Evolutionary conservation across 2,797 vertebrate genomes (phyloP), one percentile per base, ranked within the genome.

Genomic region (Myotis vivesi): DNA sequence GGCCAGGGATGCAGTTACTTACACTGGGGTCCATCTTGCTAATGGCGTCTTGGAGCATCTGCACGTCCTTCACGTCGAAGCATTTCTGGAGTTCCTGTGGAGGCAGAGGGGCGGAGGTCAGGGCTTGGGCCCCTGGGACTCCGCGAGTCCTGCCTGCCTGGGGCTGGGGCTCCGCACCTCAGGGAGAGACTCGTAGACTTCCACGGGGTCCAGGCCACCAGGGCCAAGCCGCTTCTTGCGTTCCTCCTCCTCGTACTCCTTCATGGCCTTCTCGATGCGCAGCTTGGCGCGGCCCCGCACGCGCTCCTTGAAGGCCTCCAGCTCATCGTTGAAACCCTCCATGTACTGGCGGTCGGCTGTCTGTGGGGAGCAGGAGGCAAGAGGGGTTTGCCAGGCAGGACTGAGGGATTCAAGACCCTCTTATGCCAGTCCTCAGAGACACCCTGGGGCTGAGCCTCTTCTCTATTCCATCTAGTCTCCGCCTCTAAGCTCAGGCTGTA

Each of bases 231-330:
- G 98, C 49, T 99, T 99, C 97, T 98, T 98, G 57, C 98, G 92
- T 93, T 99, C 99, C 92, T 99, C 99, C 30, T 99, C 99, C 97
- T 99, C 99, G 0, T 98, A 98, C 33, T 99, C 99, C 92, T 98
- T 98, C 98, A 99, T 97, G 7, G 99, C 99, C 91, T 99, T 99
- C 93, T 99, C 99, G 2, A 99, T 98, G 7, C 98, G 98, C 7
- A 97, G 97, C 97, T 98, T 98, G 0, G 99, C 99, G 0, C 99
- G 98, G 71, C 98, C 98, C 0, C 98, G 97, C 22, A 99, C 98
- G 0, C 99, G 97, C 69, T 98, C 98, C 96, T 99, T 99, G 97
- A 99, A 99, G 19, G 98, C 97, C 81, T 99, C 98, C 97, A 99
- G 98, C 96, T 99, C 99, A 0, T 98, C 98, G 0, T 98, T 98